phyloP scores from a whole-genome alignment of 2,888 invertebrate species.

The Nemotelus nigrinus region DNA sequence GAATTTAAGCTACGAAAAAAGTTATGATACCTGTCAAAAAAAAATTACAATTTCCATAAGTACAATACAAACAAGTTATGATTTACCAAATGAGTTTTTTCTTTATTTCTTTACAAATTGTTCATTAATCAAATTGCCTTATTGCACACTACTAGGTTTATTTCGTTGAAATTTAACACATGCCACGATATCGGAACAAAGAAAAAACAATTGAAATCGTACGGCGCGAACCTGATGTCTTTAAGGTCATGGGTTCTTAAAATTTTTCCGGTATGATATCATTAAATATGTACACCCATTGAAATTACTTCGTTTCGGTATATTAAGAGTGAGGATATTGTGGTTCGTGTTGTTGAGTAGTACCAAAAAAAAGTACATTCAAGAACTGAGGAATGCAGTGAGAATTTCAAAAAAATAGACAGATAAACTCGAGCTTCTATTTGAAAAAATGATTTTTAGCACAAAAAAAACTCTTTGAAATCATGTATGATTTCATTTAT shows the following conservation, averaged over 20 bases:
- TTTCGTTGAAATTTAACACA: neutral
- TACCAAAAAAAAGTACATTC: too few relatives aligned
- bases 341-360: neutral
- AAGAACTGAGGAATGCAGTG: too few relatives aligned
- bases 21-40: neutral
- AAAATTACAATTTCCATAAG: conserved; percentile 41
- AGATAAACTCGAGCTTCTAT: too few relatives aligned
- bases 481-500: too few relatives aligned
- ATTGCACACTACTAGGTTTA: conserved; percentile 25
- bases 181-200: neutral
- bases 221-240: conserved; percentile 32
- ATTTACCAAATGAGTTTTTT: conserved; percentile 36
- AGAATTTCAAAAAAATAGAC: too few relatives aligned
- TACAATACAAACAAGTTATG: conserved; percentile 41
- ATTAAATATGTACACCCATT: neutral
- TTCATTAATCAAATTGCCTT: conserved; percentile 43
- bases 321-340: neutral
- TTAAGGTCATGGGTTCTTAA: conserved; percentile 48
- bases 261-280: conserved; percentile 35
- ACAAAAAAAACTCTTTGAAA: too few relatives aligned
- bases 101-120: conserved; percentile 22
- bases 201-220: conserved; percentile 14
- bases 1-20: neutral
- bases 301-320: neutral
- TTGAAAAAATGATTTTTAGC: too few relatives aligned